Percentiles rank a stretch among this genome's conserved stretches.
These are phyloP conservation scores for Mustela nigripes DNA, from an alignment of 2,113 vertebrate genomes.

Conservation along the genomic window DNA sequence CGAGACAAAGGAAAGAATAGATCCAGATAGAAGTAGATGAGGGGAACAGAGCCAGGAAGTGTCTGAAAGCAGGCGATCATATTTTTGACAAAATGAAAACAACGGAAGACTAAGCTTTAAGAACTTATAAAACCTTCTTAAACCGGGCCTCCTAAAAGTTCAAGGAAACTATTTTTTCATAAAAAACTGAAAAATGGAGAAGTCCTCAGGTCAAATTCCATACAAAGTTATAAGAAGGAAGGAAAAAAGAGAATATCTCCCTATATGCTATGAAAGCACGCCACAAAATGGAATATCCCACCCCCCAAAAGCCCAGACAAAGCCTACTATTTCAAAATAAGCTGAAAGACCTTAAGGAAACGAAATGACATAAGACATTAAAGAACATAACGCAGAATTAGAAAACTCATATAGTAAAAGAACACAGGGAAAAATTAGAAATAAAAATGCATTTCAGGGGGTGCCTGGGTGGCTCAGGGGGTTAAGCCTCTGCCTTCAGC, in stretches of 20 bases:
- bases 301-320: background rate
- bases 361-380: background rate
- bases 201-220: background rate
- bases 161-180: constrained; percentile 7
- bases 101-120: background rate
- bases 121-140: background rate
- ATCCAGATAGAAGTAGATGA: background rate
- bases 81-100: background rate
- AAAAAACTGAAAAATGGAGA: constrained; percentile 20
- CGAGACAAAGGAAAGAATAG: background rate
- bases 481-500: no score
- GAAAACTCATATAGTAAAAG: background rate
- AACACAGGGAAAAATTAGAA: background rate
- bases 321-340: constrained; percentile 24
- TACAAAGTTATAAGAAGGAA: background rate
- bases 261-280: background rate
- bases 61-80: background rate
- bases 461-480: no score
- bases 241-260: background rate
- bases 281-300: background rate
- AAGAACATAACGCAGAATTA: background rate
- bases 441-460: background rate
- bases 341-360: background rate
- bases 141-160: background rate
- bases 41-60: background rate